phyloP scores from a whole-genome alignment of 1,140 invertebrate species.

The Zelostemma sp. region DNA sequence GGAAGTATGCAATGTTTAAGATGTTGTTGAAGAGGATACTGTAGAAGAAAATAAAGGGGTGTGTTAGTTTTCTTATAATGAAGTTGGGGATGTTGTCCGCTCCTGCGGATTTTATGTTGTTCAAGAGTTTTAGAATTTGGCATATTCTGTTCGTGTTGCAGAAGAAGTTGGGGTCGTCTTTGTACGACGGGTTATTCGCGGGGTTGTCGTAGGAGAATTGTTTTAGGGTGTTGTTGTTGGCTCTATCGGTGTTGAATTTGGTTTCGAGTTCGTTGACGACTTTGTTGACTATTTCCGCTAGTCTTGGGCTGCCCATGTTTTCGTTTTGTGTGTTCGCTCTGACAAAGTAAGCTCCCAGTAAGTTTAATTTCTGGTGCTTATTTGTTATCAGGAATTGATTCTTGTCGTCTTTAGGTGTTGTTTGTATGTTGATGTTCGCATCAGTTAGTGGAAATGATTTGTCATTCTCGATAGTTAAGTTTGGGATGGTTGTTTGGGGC shows the following conservation, averaged over 20 bases:
- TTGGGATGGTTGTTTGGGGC: neutral
- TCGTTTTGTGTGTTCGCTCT: neutral
- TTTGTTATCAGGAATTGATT: neutral
- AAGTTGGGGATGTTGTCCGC: constrained; percentile 6
- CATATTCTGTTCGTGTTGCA: neutral
- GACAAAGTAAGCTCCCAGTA: neutral
- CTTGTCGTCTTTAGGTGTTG: neutral
- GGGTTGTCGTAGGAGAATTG: neutral
- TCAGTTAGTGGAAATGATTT: neutral
- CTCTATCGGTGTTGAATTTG: neutral
- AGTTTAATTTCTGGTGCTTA: neutral
- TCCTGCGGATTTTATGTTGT: constrained; percentile 7
- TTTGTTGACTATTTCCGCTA: neutral
- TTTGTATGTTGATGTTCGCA: neutral
- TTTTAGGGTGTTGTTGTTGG: neutral
- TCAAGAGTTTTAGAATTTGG: neutral
- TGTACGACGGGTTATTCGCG: neutral
- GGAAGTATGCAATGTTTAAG: constrained; percentile 11
- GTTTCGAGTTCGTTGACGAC: neutral
- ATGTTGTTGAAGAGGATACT: constrained; percentile 16
- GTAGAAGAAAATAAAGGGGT: neutral
- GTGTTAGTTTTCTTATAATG: neutral
- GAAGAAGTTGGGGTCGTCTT: neutral
- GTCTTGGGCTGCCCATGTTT: neutral
- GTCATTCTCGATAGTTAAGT: neutral